phyloP scores from a whole-genome alignment of 1,140 invertebrate genomes.

The Glomeris maerens region DNA sequence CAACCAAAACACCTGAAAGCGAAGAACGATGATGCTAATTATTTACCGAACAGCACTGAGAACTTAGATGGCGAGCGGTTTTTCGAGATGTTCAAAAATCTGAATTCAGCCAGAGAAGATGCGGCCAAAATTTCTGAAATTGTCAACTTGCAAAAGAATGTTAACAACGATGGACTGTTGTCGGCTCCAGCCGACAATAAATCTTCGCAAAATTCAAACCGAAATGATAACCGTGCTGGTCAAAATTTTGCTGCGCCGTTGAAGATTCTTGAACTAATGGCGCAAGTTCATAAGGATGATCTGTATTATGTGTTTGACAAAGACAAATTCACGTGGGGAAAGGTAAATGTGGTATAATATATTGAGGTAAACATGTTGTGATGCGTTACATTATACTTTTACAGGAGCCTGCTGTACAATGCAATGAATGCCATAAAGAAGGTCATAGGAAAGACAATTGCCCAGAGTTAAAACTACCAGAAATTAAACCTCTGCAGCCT shows the following conservation, averaged over 20 bases:
- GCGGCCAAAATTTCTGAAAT: background rate
- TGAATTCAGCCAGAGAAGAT: background rate
- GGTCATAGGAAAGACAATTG: constrained; percentile 39
- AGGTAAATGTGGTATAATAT: constrained; percentile 19
- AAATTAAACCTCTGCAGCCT: constrained; percentile 27
- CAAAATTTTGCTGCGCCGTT: background rate
- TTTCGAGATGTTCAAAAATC: no score
- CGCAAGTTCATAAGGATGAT: constrained; percentile 1
- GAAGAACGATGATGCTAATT: no score
- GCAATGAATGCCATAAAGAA: constrained; percentile 36
- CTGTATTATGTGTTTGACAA: constrained; percentile 15
- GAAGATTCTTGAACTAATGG: background rate
- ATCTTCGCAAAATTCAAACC: no score
- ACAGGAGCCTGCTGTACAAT: constrained; percentile 34
- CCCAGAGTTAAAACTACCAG: constrained; percentile 37
- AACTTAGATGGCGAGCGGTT: no score
- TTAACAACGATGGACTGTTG: no score
- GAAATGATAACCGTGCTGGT: background rate
- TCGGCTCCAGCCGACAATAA: no score
- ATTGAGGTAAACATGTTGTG: constrained; percentile 13
- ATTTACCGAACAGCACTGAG: no score
- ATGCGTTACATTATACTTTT: constrained; percentile 9
- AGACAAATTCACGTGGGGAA: constrained; percentile 23
- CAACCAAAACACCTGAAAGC: background rate
- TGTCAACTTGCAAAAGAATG: background rate